Conservation (phyloP, 2,888 invertebrate genomes). For the Lepidochrysops patricia region DNA sequence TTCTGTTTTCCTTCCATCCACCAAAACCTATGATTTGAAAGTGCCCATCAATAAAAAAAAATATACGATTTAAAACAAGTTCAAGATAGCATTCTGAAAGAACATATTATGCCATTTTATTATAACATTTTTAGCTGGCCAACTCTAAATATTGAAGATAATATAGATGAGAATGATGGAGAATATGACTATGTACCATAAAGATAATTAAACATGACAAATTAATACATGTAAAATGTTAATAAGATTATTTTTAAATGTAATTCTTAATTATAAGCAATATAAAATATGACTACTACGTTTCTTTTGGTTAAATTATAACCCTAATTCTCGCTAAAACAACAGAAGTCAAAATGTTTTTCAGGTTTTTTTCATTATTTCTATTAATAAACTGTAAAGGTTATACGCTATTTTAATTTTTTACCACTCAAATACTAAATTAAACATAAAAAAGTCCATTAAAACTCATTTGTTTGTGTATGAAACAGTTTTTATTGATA, state of each 20-base stretch:
- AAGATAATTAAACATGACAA: slow-evolving; percentile 21
- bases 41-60: slow-evolving; percentile 21
- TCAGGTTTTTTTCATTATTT: slow-evolving; percentile 18
- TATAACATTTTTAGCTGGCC: slow-evolving; percentile 22
- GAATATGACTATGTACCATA: slow-evolving; percentile 20
- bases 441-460: slow-evolving; percentile 18
- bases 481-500: neutral
- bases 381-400: slow-evolving; percentile 14
- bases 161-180: slow-evolving; percentile 18
- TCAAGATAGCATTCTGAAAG: slow-evolving; percentile 20
- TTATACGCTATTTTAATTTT: slow-evolving; percentile 18
- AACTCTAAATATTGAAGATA: slow-evolving; percentile 22
- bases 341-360: slow-evolving; percentile 18
- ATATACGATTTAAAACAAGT: slow-evolving; percentile 21
- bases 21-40: slow-evolving; percentile 19
- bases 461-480: slow-evolving; percentile 3
- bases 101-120: slow-evolving; percentile 20
- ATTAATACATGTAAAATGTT: slow-evolving; percentile 17
- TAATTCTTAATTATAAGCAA: slow-evolving; percentile 20
- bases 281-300: slow-evolving; percentile 19
- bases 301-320: slow-evolving; percentile 14
- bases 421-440: slow-evolving; percentile 19
- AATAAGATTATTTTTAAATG: slow-evolving; percentile 21
- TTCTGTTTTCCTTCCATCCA: slow-evolving; percentile 20
- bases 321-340: slow-evolving; percentile 16